These are phyloP conservation scores for Percopsis omiscomaycus DNA, from an alignment of 2,797 vertebrate genomes.

Conservation along the genomic window DNA sequence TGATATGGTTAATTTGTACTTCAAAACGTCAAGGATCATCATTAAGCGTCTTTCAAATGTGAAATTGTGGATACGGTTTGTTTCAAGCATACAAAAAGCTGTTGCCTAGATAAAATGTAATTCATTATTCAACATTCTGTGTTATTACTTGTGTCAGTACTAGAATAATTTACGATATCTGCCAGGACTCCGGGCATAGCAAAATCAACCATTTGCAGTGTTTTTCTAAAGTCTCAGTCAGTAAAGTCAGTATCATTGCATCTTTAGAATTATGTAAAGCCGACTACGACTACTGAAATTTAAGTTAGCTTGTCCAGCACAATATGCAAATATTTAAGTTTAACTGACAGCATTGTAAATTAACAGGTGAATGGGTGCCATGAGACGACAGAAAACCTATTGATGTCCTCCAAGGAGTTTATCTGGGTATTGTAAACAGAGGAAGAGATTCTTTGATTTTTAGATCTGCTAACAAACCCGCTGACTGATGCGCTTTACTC, in stretches of 20 bases:
- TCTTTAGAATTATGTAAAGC: not conserved
- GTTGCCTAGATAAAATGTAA: too few relatives aligned
- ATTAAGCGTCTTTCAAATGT: too few relatives aligned
- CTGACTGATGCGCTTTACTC: slow-evolving; percentile 36
- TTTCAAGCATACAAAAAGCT: too few relatives aligned
- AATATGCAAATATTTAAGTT: slow-evolving; percentile 21
- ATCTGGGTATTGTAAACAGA: slow-evolving; percentile 88
- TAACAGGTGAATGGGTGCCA: slow-evolving; percentile 90
- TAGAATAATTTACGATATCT: not conserved
- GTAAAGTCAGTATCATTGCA: not conserved
- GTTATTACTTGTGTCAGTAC: not conserved
- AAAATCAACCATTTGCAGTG: not conserved
- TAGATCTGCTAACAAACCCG: slow-evolving; percentile 42
- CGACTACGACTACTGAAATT: not conserved
- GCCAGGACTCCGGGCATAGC: not conserved
- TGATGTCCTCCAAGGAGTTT: slow-evolving; percentile 75
- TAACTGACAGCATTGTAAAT: slow-evolving; percentile 66
- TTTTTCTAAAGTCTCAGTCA: not conserved
- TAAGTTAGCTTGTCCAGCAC: not conserved
- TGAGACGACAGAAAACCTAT: slow-evolving; percentile 76
- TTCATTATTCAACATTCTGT: too few relatives aligned
- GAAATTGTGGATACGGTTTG: too few relatives aligned
- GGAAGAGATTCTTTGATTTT: slow-evolving; percentile 49
- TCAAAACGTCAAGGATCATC: too few relatives aligned
- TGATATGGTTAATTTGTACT: too few relatives aligned